phyloP scores from a whole-genome alignment of 2,888 invertebrate species.

The Himalopsyche kuldschensis region DNA sequence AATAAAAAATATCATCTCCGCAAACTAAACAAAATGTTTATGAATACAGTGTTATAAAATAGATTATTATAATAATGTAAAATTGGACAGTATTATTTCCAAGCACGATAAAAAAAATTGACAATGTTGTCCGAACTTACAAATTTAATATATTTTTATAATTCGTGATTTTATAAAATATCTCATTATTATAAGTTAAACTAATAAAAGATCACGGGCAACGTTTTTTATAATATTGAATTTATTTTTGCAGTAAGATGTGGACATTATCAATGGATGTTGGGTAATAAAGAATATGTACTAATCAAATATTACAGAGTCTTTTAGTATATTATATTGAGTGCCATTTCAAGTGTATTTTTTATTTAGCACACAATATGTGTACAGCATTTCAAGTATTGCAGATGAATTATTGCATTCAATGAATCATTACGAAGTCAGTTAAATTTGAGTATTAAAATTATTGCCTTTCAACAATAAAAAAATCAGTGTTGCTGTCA shows the following conservation, averaged over 20 bases:
- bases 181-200: neutral
- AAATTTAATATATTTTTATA: neutral
- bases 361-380: neutral
- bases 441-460: neutral
- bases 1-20: neutral
- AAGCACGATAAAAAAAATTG: neutral
- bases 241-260: neutral
- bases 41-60: neutral
- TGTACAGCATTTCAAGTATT: neutral
- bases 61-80: neutral
- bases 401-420: neutral
- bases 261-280: conserved; percentile 7
- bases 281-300: conserved; percentile 5
- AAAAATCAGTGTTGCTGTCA: neutral
- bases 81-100: neutral
- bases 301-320: conserved; percentile 28
- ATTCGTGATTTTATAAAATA: neutral
- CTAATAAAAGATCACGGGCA: neutral
- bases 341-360: neutral
- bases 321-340: conserved; percentile 18
- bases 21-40: neutral
- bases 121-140: neutral
- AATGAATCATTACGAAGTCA: neutral
- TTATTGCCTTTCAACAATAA: neutral
- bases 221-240: neutral